Evolutionary conservation across 2,888 invertebrate genomes (phyloP).

Genomic region (Philonicus albiceps): DNA sequence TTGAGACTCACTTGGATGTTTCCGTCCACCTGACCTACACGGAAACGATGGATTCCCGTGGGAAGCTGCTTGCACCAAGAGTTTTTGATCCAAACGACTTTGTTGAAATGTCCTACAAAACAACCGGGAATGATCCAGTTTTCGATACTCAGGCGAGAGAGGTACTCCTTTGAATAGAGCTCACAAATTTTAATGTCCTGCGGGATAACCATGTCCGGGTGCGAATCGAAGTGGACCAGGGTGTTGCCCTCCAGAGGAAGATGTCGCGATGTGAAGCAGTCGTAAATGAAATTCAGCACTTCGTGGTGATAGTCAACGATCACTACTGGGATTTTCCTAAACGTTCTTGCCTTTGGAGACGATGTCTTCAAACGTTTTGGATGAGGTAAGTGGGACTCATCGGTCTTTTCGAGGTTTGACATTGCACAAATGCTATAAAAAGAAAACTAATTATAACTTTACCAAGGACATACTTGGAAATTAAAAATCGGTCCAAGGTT

Average conservation of each 20-base stretch:
- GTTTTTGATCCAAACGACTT: slow-evolving; percentile 87
- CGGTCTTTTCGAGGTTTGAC: background rate
- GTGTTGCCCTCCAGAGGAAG: slow-evolving; percentile 79
- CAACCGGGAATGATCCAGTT: slow-evolving; percentile 92
- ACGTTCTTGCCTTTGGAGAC: slow-evolving; percentile 49
- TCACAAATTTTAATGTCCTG: slow-evolving; percentile 76
- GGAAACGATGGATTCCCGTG: slow-evolving; percentile 73
- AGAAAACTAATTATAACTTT: background rate
- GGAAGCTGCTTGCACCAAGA: slow-evolving; percentile 87
- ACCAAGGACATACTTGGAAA: background rate
- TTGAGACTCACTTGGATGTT: slow-evolving; percentile 75
- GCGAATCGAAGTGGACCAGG: slow-evolving; percentile 88
- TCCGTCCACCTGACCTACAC: slow-evolving; percentile 76
- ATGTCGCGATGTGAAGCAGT: slow-evolving; percentile 80
- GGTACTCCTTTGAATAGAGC: slow-evolving; percentile 75
- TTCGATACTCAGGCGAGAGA: slow-evolving; percentile 83
- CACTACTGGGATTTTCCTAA: slow-evolving; percentile 73
- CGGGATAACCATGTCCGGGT: slow-evolving; percentile 90
- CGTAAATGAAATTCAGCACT: slow-evolving; percentile 78
- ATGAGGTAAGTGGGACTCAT: background rate
- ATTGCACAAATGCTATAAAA: background rate
- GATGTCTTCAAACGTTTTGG: slow-evolving; percentile 28
- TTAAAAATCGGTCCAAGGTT: too few relatives aligned
- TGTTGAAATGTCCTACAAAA: slow-evolving; percentile 83
- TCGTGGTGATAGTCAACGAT: slow-evolving; percentile 84